A percentile compares a stretch with the other conserved stretches of the same genome.
These are phyloP conservation scores for Trissolcus japonicus DNA, from an alignment of 2,888 invertebrate species.

Conservation along the genomic window DNA sequence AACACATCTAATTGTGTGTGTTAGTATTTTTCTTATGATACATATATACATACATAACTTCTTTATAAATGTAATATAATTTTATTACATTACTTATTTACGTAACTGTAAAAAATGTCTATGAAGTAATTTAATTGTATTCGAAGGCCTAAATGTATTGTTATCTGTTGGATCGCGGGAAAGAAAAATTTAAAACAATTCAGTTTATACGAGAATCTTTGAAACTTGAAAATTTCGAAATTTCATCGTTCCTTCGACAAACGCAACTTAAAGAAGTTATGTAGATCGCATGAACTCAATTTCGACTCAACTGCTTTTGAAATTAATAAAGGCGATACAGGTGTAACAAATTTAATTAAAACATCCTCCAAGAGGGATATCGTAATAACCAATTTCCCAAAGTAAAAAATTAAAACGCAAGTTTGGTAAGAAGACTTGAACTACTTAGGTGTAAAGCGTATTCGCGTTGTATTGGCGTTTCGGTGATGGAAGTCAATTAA, in stretches of 20 bases:
- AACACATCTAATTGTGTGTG: constrained; percentile 3
- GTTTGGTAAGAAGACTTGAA: background rate
- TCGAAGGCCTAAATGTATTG: constrained; percentile 17
- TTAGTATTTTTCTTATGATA: background rate
- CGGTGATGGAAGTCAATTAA: constrained; percentile 11
- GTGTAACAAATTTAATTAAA: constrained; percentile 2
- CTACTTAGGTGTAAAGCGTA: constrained; percentile 5
- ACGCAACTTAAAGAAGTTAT: background rate
- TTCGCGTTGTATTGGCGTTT: constrained; percentile 8
- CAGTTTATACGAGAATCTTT: background rate
- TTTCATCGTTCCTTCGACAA: background rate
- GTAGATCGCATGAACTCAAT: background rate
- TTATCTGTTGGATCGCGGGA: background rate
- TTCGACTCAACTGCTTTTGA: background rate
- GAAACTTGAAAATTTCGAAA: background rate
- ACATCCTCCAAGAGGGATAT: too few species aligned
- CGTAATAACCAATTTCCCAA: too few species aligned
- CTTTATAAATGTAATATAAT: constrained; percentile 1
- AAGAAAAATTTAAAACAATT: background rate
- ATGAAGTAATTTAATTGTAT: constrained; percentile 5
- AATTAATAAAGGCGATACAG: too few species aligned
- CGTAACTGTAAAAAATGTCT: constrained; percentile 8
- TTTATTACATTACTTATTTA: background rate
- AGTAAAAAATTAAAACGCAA: background rate
- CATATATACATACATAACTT: constrained; percentile 6